These are phyloP conservation scores for Ephestia elutella DNA, from an alignment of 1,140 invertebrate genomes.

Conservation along the genomic window DNA sequence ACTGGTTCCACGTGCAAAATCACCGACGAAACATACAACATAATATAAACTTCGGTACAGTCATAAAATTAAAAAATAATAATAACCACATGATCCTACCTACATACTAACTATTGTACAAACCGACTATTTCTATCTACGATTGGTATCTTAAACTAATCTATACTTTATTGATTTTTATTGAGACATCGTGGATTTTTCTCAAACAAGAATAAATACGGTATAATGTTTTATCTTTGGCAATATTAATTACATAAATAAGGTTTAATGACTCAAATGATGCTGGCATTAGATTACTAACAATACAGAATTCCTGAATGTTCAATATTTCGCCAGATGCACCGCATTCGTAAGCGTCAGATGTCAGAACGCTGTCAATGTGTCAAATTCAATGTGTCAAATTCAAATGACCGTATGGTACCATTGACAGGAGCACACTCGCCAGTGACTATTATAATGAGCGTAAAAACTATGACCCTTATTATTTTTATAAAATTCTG, in stretches of 20 bases:
- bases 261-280: background rate
- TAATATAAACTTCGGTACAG: constrained; percentile 11
- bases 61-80: constrained; percentile 16
- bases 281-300: background rate
- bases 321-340: too few species aligned
- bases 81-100: constrained; percentile 22
- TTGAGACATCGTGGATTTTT: background rate
- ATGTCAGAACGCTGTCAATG: too few species aligned
- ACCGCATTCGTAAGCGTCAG: too few species aligned
- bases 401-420: too few species aligned
- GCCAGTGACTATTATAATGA: too few species aligned
- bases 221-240: constrained; percentile 52
- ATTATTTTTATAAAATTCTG: background rate
- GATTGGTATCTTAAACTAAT: constrained; percentile 31
- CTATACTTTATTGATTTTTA: constrained; percentile 16
- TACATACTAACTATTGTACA: constrained; percentile 45
- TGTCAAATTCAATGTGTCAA: too few species aligned
- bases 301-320: too few species aligned
- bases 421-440: too few species aligned
- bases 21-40: constrained; percentile 9
- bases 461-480: too few species aligned
- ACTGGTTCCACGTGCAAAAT: background rate
- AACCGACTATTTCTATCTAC: constrained; percentile 37
- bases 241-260: constrained; percentile 33
- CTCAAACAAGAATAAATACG: background rate